Evolutionary conservation across 1,140 invertebrate genomes (phyloP), one percentile per base, ranked within the genome.

Genomic region (Eriocheir sinensis): DNA sequence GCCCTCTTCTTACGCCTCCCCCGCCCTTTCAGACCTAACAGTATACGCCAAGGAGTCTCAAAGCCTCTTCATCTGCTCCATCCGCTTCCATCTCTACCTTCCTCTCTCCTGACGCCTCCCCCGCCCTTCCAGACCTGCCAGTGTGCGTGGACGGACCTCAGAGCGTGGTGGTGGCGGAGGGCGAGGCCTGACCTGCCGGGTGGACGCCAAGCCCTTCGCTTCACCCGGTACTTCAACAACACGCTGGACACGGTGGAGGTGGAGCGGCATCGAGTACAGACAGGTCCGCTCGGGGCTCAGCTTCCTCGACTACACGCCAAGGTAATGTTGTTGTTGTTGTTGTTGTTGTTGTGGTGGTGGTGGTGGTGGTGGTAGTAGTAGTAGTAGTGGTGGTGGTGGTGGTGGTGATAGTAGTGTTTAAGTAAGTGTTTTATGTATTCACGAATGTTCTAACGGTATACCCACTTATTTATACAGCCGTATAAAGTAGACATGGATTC

Each of bases 221-320:
- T 95, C 92, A 95, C 80, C 36, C 93, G 95, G 95, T 93, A 48
- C 92, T 95, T 95, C 79, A 95, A 95, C 89, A 95, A 95, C 95
- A 95, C 95, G 12, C 89, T 95, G 32, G 95, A 95, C 85, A 95
- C 92, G 0, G 91, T 94, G 53, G 95, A 94, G 90, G 95, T 95
- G 27, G 90, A 94, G 81, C 17, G 91, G 6, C 92, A 91, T 21
- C 48, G 95, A 4, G 85, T 95, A 9, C 30, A n/a, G n/a, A n/a
- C n/a, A 93, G 27, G 89, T 94, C 41, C 34, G 89, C 1, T 44
- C 60, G 34, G 92, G 86, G 0, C 93, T 34, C 85, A 95, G 95
- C 60, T 81, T 91, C 89, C 21, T 95, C 0, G 81, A 95, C 85
- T 94, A 95, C 90, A 95, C 93, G 9, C 95, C 95, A 21, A 94